Evolutionary conservation across 2,888 invertebrate genomes (phyloP).

Genomic region (Congeria kusceri): DNA sequence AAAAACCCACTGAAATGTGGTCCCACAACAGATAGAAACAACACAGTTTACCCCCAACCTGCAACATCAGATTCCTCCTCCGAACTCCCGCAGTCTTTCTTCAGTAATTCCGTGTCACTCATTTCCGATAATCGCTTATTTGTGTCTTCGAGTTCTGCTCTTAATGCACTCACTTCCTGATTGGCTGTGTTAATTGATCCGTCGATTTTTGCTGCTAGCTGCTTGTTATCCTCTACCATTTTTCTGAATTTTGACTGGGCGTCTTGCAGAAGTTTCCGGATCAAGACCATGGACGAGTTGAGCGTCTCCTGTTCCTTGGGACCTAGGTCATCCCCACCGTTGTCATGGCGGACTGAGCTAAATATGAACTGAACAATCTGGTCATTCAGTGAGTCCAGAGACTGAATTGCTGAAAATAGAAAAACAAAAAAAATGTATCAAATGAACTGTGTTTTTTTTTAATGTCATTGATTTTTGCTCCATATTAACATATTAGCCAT

Average conservation of each 20-base stretch:
- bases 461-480: no score
- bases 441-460: no score
- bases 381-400: slow-evolving; percentile 86
- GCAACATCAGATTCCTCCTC: slow-evolving; percentile 1
- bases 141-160: slow-evolving; percentile 87
- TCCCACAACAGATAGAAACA: no score
- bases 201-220: slow-evolving; percentile 86
- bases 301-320: slow-evolving; percentile 87
- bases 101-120: slow-evolving; percentile 37
- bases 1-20: no score
- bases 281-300: slow-evolving; percentile 93
- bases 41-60: no score
- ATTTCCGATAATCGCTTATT: slow-evolving; percentile 85
- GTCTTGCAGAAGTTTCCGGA: slow-evolving; percentile 94
- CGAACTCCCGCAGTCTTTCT: slow-evolving; percentile 33
- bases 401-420: slow-evolving; percentile 85
- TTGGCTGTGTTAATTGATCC: slow-evolving; percentile 82
- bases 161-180: slow-evolving; percentile 87
- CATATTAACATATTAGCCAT: no score
- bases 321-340: slow-evolving; percentile 69
- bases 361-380: slow-evolving; percentile 86
- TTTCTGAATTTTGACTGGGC: slow-evolving; percentile 93
- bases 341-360: slow-evolving; percentile 65
- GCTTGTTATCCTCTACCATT: slow-evolving; percentile 94
- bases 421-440: no score